Conservation (phyloP, 2,113 vertebrate genomes). For the Galbula dea region DNA sequence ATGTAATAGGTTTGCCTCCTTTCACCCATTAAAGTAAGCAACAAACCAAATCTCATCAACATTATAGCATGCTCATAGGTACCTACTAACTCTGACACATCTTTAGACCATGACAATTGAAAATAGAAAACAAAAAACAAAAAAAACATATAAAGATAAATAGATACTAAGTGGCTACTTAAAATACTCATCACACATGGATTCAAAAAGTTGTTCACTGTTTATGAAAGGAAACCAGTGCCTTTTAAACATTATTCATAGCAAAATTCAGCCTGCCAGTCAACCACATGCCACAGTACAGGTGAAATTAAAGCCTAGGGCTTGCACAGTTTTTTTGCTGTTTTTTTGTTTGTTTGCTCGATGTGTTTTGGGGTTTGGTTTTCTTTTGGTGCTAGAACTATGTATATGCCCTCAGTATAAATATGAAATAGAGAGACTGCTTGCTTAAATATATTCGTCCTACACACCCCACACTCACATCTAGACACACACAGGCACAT, state of each 20-base stretch:
- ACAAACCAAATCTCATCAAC: not conserved
- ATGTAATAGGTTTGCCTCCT: not conserved
- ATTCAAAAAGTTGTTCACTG: not conserved
- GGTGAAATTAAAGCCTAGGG: not conserved
- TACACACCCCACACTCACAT: not conserved
- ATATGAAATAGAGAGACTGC: not conserved
- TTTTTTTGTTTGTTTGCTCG: not conserved
- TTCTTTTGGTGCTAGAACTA: not conserved
- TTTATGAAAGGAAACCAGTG: not conserved
- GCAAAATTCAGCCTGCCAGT: constrained; percentile 16
- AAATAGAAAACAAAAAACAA: not conserved
- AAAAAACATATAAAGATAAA: not conserved
- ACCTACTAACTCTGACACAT: not conserved
- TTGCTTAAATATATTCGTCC: not conserved
- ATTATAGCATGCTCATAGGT: not conserved
- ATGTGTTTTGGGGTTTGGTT: not conserved
- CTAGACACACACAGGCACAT: not conserved
- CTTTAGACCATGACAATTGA: not conserved
- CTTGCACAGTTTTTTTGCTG: not conserved
- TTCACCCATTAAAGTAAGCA: not conserved
- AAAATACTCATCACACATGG: not conserved
- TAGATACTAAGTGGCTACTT: not conserved
- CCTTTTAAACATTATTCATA: constrained; percentile 5
- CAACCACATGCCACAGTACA: not conserved
- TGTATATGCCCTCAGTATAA: not conserved